Conservation (phyloP, 2,888 invertebrate genomes). For the Cantharis nigra region DNA sequence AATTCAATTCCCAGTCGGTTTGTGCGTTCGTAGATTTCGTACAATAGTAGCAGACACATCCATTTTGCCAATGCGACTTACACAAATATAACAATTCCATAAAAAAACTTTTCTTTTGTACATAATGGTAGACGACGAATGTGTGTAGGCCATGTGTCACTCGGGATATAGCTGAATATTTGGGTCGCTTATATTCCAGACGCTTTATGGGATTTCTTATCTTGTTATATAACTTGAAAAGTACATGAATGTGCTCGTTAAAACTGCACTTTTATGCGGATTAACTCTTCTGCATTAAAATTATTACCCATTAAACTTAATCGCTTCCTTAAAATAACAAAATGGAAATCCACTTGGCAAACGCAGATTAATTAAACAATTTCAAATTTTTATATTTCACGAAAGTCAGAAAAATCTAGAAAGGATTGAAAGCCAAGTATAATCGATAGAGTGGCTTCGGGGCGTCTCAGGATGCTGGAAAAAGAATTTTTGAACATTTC, state of each 20-base stretch:
- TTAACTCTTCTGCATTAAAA: constrained; percentile 33
- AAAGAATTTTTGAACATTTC: no score
- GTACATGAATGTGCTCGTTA: constrained; percentile 30
- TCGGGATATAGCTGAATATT: constrained; percentile 31
- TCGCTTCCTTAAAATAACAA: constrained; percentile 11
- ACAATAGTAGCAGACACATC: constrained; percentile 30
- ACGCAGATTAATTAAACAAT: neutral
- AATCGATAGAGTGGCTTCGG: no score
- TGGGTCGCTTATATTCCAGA: constrained; percentile 21
- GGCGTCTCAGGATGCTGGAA: no score
- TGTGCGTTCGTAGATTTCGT: constrained; percentile 24
- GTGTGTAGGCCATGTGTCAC: constrained; percentile 31
- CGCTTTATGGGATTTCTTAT: constrained; percentile 29
- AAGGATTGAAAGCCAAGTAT: no score
- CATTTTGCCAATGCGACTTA: constrained; percentile 32
- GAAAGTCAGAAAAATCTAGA: no score
- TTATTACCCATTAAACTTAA: constrained; percentile 35
- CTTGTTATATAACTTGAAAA: constrained; percentile 22
- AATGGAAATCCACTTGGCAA: neutral
- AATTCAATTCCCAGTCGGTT: constrained; percentile 32
- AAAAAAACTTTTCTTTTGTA: constrained; percentile 29
- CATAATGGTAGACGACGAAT: constrained; percentile 27
- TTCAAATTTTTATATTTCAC: no score
- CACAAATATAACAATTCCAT: constrained; percentile 32
- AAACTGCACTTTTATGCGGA: constrained; percentile 34